A percentile compares a stretch with the other conserved stretches of the same genome.
Evolutionary conservation across 2,888 invertebrate species (phyloP).

Genomic region (Lapara coniferarum): DNA sequence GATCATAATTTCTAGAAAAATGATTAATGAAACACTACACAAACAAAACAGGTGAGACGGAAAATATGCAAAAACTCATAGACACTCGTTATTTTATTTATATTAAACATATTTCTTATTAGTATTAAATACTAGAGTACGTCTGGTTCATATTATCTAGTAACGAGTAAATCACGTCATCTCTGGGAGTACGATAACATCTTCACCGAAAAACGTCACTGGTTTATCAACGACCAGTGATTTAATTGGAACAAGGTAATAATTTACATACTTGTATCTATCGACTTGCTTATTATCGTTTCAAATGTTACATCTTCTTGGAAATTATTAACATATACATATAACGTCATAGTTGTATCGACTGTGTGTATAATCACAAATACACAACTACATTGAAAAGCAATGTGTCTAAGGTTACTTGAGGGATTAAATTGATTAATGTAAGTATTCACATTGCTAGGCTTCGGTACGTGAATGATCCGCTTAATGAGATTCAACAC

Average conservation of each 20-base stretch:
- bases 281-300: constrained; percentile 50
- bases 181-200: constrained; percentile 36
- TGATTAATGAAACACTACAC: neutral
- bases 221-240: constrained; percentile 45
- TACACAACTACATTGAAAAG: constrained; percentile 5
- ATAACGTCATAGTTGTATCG: neutral
- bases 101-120: no score
- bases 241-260: constrained; percentile 66
- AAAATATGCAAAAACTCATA: neutral
- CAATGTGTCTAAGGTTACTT: neutral
- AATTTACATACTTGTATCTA: constrained; percentile 58
- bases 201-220: constrained; percentile 53
- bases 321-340: constrained; percentile 37
- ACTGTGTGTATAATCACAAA: constrained; percentile 8
- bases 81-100: no score
- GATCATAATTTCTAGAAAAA: neutral
- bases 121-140: no score
- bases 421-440: constrained; percentile 15
- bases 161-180: constrained; percentile 36
- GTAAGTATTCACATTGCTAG: constrained; percentile 14
- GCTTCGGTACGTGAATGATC: constrained; percentile 26
- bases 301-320: constrained; percentile 49
- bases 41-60: constrained; percentile 2
- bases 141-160: neutral
- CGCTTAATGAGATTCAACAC: constrained; percentile 7